phyloP scores from a whole-genome alignment of 2,888 invertebrate genomes.

The Cheilosia impressa region DNA sequence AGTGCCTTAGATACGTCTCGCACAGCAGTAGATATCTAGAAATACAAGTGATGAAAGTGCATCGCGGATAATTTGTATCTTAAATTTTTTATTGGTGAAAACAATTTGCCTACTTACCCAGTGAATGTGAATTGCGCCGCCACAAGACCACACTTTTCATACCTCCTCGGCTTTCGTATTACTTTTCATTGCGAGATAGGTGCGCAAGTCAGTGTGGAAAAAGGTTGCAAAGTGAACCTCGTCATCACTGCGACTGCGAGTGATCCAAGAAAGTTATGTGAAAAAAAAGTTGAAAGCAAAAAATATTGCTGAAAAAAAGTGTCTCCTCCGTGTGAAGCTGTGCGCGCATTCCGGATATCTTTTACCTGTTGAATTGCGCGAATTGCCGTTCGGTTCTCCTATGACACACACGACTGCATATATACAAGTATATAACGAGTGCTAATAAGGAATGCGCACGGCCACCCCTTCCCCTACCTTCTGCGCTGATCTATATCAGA shows the following conservation, averaged over 20 bases:
- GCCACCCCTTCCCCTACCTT: constrained; percentile 1
- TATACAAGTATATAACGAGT: constrained; percentile 16
- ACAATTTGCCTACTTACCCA: constrained; percentile 76
- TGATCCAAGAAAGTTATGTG: constrained; percentile 70
- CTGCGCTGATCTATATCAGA: constrained; percentile 1
- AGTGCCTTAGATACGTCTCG: neutral
- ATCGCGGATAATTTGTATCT: constrained; percentile 2
- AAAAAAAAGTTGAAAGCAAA: constrained; percentile 42
- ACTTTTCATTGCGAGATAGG: constrained; percentile 57
- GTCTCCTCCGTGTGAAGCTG: constrained; percentile 29
- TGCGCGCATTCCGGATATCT: constrained; percentile 63
- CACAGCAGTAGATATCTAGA: neutral
- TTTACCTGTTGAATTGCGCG: constrained; percentile 57
- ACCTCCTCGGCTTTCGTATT: constrained; percentile 45
- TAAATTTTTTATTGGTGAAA: constrained; percentile 67
- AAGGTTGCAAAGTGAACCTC: constrained; percentile 60
- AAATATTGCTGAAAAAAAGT: constrained; percentile 16
- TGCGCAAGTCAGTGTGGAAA: constrained; percentile 56
- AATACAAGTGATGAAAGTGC: constrained; percentile 20
- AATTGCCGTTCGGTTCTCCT: constrained; percentile 34
- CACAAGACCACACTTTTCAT: constrained; percentile 53
- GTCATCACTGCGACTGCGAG: constrained; percentile 43
- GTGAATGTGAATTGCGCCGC: constrained; percentile 74
- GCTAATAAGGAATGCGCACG: constrained; percentile 45
- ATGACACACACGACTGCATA: constrained; percentile 36